These are phyloP conservation scores for Acanthornis magna DNA, from an alignment of 2,797 vertebrate species.

Conservation along the genomic window DNA sequence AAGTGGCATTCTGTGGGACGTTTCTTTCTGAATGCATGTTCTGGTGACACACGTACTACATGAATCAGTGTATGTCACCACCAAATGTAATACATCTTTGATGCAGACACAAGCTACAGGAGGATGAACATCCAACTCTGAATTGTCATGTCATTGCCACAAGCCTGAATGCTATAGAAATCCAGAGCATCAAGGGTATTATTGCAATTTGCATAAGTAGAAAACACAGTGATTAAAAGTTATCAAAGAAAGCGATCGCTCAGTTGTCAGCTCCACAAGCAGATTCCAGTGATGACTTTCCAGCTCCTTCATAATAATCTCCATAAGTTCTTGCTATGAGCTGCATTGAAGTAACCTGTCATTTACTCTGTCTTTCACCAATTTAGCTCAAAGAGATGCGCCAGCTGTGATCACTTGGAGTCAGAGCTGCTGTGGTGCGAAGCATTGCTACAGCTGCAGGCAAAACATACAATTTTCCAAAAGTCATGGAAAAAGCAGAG, in stretches of 20 bases:
- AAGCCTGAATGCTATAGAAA: not conserved
- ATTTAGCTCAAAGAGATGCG: conserved; percentile 34
- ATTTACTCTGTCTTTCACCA: conserved; percentile 64
- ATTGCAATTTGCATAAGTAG: conserved; percentile 62
- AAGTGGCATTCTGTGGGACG: not conserved
- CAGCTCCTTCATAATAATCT: conserved; percentile 52
- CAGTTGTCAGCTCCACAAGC: conserved; percentile 40
- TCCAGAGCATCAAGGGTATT: conserved; percentile 23
- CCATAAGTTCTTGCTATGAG: conserved; percentile 25
- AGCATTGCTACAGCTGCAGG: conserved; percentile 22
- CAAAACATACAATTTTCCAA: not conserved
- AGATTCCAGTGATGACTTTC: conserved; percentile 49
- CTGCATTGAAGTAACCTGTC: conserved; percentile 59
- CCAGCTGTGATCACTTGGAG: conserved; percentile 57
- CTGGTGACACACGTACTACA: not conserved
- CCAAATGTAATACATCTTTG: not conserved
- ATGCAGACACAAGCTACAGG: not conserved
- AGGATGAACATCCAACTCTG: not conserved
- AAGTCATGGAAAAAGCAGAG: not conserved
- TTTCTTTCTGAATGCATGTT: not conserved
- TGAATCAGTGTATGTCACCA: not conserved
- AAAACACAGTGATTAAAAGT: conserved; percentile 60
- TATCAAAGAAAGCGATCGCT: conserved; percentile 50
- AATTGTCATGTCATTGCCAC: conserved; percentile 17
- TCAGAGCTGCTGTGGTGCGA: conserved; percentile 11